A percentile compares a stretch with the other conserved stretches of the same genome.
Evolutionary conservation across 1,140 invertebrate species (phyloP).

Genomic region (Cotesia typhae): DNA sequence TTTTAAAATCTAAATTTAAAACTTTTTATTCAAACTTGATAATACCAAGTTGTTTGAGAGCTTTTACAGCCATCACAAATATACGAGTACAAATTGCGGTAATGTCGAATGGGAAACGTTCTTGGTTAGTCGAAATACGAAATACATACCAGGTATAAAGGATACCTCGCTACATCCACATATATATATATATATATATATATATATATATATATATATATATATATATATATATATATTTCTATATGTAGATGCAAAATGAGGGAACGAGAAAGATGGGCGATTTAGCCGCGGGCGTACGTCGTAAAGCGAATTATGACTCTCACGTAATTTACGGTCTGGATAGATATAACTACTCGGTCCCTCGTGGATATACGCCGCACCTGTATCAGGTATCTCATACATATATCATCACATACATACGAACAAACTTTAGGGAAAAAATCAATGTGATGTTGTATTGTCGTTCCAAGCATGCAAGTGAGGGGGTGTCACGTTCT

Average conservation of each 20-base stretch:
- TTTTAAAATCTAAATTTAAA: too few species aligned
- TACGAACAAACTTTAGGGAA: neutral
- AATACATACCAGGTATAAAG: conserved; percentile 14
- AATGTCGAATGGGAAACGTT: conserved; percentile 25
- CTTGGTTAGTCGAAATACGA: conserved; percentile 27
- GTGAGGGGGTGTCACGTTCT: conserved; percentile 19
- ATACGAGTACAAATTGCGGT: conserved; percentile 18
- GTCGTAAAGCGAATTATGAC: conserved; percentile 39
- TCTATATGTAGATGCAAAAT: neutral
- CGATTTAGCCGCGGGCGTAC: conserved; percentile 31
- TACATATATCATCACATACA: neutral
- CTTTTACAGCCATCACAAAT: conserved; percentile 17
- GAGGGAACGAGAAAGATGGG: conserved; percentile 20
- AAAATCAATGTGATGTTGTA: neutral
- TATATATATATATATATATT: neutral
- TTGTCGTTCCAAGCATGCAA: neutral
- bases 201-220: neutral
- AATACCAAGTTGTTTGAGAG: neutral
- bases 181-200: neutral
- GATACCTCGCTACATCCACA: neutral
- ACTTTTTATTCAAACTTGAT: too few species aligned
- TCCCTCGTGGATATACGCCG: conserved; percentile 22
- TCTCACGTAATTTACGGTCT: conserved; percentile 36
- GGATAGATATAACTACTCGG: conserved; percentile 20
- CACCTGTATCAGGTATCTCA: neutral